phyloP scores from a whole-genome alignment of 2,113 vertebrate genomes.

The Eulacestoma nigropectus region DNA sequence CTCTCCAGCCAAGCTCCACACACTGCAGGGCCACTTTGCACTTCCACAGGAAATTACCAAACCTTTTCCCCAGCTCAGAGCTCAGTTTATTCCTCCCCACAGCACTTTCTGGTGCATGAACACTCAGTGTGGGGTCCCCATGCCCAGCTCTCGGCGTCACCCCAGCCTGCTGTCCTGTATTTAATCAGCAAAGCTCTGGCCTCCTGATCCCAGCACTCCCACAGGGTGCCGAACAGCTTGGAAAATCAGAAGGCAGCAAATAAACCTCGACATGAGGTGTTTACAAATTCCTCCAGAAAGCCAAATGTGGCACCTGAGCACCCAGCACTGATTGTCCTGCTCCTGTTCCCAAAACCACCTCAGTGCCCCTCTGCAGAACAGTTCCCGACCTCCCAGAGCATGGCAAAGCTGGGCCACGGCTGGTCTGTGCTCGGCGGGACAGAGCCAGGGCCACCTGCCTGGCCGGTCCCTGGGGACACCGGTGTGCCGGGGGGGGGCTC shows the following conservation, averaged over 20 bases:
- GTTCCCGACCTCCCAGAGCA: not conserved
- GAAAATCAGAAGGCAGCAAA: not conserved
- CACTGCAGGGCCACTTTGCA: accelerated
- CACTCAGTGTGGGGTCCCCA: not conserved
- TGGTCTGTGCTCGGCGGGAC: not conserved
- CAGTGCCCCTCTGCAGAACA: not conserved
- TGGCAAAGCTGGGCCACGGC: accelerated
- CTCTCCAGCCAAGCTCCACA: no score
- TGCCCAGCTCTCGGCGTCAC: accelerated
- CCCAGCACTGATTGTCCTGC: not conserved
- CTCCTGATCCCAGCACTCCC: not conserved
- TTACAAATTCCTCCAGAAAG: not conserved
- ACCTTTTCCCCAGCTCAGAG: not conserved
- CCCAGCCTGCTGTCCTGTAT: not conserved
- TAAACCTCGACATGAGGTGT: not conserved
- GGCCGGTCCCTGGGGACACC: no score
- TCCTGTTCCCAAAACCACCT: not conserved
- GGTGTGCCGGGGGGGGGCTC: not conserved
- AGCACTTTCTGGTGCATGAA: not conserved
- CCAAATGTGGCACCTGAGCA: not conserved
- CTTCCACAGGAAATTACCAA: not conserved
- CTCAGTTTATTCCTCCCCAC: not conserved
- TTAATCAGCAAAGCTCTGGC: not conserved
- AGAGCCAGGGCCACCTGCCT: not conserved
- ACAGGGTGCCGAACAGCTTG: not conserved